Conservation (phyloP, 2,888 invertebrate genomes). For the Conops quadrifasciatus region DNA sequence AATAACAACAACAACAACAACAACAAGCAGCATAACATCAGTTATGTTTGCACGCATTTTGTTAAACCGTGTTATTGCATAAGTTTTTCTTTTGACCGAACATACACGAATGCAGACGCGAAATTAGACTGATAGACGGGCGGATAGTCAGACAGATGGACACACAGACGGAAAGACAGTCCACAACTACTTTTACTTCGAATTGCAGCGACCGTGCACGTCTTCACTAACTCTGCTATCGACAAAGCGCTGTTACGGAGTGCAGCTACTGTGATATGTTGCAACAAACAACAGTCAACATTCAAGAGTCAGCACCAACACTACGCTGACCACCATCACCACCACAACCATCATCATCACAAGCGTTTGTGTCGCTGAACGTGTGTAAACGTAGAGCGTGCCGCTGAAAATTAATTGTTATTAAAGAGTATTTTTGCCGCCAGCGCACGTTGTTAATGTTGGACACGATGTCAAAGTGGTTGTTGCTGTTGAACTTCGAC, state of each 20-base stretch:
- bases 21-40: slow-evolving; percentile 8
- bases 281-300: too few species aligned
- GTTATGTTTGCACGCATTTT: neutral
- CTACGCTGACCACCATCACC: neutral
- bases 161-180: neutral
- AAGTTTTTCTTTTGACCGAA: too few species aligned
- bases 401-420: slow-evolving; percentile 27
- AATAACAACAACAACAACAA: neutral
- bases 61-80: too few species aligned
- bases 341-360: neutral
- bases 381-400: slow-evolving; percentile 18
- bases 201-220: neutral
- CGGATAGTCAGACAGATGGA: too few species aligned
- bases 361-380: neutral
- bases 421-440: slow-evolving; percentile 23
- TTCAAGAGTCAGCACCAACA: too few species aligned
- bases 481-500: slow-evolving; percentile 21
- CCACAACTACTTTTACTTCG: slow-evolving; percentile 8
- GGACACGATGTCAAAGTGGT: slow-evolving; percentile 20
- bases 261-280: slow-evolving; percentile 13
- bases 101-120: too few species aligned
- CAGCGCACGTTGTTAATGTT: slow-evolving; percentile 6
- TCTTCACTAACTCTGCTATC: neutral
- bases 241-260: neutral
- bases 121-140: too few species aligned